Evolutionary conservation across 2,888 invertebrate species (phyloP).

Genomic region (Sepiola atlantica): DNA sequence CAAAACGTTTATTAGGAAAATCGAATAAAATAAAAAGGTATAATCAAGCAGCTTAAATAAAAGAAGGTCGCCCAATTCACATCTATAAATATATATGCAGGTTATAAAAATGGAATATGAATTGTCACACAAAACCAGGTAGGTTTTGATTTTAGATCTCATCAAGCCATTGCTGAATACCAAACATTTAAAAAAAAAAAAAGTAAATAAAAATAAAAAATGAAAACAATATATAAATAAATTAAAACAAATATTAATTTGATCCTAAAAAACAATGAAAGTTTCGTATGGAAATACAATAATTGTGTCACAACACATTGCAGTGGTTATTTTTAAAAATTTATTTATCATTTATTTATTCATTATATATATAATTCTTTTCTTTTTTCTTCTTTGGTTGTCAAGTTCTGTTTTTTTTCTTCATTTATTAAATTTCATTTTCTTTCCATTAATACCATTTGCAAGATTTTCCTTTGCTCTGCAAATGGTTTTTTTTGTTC

Average conservation of each 20-base stretch:
- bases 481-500: not conserved
- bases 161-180: not conserved
- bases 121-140: not conserved
- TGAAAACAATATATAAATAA: not conserved
- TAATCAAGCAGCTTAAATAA: too few species aligned
- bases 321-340: conserved; percentile 32
- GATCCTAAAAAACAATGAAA: not conserved
- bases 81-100: too few species aligned
- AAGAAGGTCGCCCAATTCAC: too few species aligned
- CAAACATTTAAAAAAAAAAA: not conserved
- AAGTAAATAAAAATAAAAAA: not conserved
- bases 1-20: too few species aligned
- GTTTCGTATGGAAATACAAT: not conserved
- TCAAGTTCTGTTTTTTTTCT: not conserved
- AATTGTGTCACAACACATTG: conserved; percentile 7
- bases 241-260: not conserved
- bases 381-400: not conserved
- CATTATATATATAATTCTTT: conserved; percentile 24
- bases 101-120: not conserved
- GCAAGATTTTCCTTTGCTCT: not conserved
- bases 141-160: too few species aligned
- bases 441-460: not conserved
- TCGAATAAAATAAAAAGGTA: too few species aligned
- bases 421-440: not conserved
- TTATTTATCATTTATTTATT: conserved; percentile 32